phyloP scores from a whole-genome alignment of 2,888 invertebrate genomes.

The Camponotus fellah region DNA sequence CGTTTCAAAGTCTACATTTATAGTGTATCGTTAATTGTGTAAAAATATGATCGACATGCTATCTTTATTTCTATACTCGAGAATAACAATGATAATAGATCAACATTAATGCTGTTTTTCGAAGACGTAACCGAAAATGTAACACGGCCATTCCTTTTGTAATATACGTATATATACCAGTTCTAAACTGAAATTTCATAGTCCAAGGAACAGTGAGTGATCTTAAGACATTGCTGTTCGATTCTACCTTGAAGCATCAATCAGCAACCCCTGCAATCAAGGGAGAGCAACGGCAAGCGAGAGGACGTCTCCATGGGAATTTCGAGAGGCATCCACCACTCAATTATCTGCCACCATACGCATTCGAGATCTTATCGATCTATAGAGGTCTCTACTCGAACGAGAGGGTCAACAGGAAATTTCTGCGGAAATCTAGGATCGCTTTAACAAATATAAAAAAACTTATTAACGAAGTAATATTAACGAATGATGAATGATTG shows the following conservation, averaged over 20 bases:
- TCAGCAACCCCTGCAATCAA: slow-evolving; percentile 75
- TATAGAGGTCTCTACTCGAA: slow-evolving; percentile 40
- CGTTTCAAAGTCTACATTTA: slow-evolving; percentile 29
- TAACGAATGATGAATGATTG: background rate
- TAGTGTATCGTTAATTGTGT: slow-evolving; percentile 24
- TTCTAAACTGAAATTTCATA: slow-evolving; percentile 71
- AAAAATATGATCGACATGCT: slow-evolving; percentile 22
- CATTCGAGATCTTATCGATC: slow-evolving; percentile 71
- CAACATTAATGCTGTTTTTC: slow-evolving; percentile 42
- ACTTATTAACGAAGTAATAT: background rate
- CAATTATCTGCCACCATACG: slow-evolving; percentile 74
- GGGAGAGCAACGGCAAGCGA: slow-evolving; percentile 69
- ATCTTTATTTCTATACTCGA: background rate
- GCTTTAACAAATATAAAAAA: slow-evolving; percentile 8
- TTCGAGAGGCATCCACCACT: slow-evolving; percentile 77
- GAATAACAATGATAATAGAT: slow-evolving; percentile 20
- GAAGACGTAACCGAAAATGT: slow-evolving; percentile 37
- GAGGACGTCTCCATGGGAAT: slow-evolving; percentile 79
- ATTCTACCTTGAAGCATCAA: slow-evolving; percentile 75
- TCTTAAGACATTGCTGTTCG: slow-evolving; percentile 70
- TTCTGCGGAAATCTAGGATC: slow-evolving; percentile 10
- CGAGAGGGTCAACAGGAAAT: slow-evolving; percentile 28
- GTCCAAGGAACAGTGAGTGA: slow-evolving; percentile 72
- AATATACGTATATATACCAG: slow-evolving; percentile 45
- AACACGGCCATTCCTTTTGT: slow-evolving; percentile 36